These are phyloP conservation scores for Aphidoletes aphidimyza DNA, from an alignment of 2,888 invertebrate genomes.

Conservation along the genomic window DNA sequence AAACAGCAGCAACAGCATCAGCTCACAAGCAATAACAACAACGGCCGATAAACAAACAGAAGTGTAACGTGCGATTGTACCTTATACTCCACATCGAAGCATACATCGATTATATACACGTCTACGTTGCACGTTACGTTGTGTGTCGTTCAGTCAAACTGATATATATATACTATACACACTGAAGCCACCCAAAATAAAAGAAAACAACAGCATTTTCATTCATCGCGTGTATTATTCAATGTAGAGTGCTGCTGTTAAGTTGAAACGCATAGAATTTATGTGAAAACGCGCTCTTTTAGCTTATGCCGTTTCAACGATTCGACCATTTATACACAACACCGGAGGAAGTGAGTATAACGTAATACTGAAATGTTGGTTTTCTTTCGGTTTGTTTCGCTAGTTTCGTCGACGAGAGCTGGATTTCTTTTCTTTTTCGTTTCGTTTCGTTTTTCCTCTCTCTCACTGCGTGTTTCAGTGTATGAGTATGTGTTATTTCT, in stretches of 20 bases:
- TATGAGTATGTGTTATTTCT: not conserved
- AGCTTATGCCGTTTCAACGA: too few relatives aligned
- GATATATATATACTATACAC: too few relatives aligned
- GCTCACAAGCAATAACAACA: conserved; percentile 9
- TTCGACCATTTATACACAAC: too few relatives aligned
- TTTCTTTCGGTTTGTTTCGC: not conserved
- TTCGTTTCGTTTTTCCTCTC: not conserved
- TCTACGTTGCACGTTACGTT: not conserved
- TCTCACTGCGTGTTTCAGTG: too few relatives aligned
- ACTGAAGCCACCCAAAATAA: too few relatives aligned
- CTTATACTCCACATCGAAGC: not conserved
- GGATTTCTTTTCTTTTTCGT: too few relatives aligned
- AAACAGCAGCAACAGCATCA: too few relatives aligned
- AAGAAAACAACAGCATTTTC: too few relatives aligned
- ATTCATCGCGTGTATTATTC: conserved; percentile 17
- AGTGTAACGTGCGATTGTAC: not conserved
- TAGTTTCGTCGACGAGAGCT: not conserved
- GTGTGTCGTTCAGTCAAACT: too few relatives aligned
- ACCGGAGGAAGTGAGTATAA: not conserved
- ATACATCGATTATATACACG: not conserved
- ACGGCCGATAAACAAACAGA: conserved; percentile 13
- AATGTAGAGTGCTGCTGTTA: not conserved
- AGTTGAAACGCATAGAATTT: not conserved
- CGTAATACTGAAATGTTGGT: too few relatives aligned
- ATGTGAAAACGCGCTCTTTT: not conserved